A percentile compares a stretch with the other conserved stretches of the same genome.
Evolutionary conservation across 2,797 vertebrate species (phyloP).

Genomic region (Rhodeus uyekii): DNA sequence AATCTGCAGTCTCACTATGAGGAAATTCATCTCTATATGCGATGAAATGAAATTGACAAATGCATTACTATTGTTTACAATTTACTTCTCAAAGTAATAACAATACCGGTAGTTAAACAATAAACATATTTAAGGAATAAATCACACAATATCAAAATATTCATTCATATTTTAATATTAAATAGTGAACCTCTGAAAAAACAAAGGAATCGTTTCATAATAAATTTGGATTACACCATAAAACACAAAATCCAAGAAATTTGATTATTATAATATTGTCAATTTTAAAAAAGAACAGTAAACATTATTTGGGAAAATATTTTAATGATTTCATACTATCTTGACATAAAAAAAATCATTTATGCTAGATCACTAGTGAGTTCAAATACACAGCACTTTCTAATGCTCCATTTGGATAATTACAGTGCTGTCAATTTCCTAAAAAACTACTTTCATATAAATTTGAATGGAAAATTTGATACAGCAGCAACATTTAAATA

Average conservation of each 20-base stretch:
- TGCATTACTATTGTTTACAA: background rate
- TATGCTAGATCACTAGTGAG: background rate
- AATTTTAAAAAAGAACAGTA: no score
- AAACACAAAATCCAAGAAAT: no score
- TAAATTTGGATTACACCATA: no score
- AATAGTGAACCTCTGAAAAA: no score
- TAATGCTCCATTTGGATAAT: background rate
- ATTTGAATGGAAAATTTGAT: slow-evolving; percentile 13
- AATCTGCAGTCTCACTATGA: no score
- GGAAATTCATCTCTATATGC: no score
- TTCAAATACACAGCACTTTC: background rate
- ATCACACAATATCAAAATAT: background rate
- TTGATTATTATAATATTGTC: no score
- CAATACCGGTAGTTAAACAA: background rate
- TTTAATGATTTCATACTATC: background rate
- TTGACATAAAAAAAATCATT: background rate
- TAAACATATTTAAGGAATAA: background rate
- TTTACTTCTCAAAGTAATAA: background rate
- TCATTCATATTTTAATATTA: background rate
- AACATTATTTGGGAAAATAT: background rate
- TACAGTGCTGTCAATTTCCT: background rate
- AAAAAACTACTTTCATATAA: background rate
- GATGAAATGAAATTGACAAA: background rate
- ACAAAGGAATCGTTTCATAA: no score
- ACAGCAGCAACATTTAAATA: slow-evolving; percentile 22